Conservation (phyloP, 1,140 invertebrate genomes). For the Pseudomyrmex cubaensis region DNA sequence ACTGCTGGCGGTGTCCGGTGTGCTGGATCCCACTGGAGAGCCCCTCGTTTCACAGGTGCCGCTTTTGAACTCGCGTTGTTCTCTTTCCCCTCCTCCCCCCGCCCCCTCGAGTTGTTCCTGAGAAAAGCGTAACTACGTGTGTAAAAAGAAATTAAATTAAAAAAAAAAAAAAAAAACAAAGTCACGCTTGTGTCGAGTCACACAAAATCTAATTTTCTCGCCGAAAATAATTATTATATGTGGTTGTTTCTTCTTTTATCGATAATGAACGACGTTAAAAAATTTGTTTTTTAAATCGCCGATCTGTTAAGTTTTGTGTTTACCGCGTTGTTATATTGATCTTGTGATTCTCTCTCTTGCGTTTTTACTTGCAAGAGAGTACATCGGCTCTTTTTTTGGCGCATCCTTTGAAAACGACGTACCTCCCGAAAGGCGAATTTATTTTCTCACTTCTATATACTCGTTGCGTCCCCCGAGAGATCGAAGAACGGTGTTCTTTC, state of each 20-base stretch:
- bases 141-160: too few species aligned
- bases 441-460: conserved; percentile 61
- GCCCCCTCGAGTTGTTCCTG: too few species aligned
- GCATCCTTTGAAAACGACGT: conserved; percentile 32
- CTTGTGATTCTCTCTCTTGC: background rate
- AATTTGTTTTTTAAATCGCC: conserved; percentile 33
- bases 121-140: too few species aligned
- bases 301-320: background rate
- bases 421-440: conserved; percentile 28
- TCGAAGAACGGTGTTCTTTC: conserved; percentile 28
- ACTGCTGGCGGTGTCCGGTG: conserved; percentile 79
- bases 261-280: background rate
- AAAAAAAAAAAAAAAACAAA: too few species aligned
- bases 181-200: too few species aligned
- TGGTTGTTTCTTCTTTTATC: conserved; percentile 6
- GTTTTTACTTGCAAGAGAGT: too few species aligned
- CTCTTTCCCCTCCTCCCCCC: background rate
- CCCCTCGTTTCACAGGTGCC: too few species aligned
- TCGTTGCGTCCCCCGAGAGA: background rate
- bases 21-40: background rate
- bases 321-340: background rate
- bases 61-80: background rate
- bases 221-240: too few species aligned
- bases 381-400: background rate
- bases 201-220: too few species aligned